A percentile compares a stretch with the other conserved stretches of the same genome.
Evolutionary conservation across 2,888 invertebrate species (phyloP).

Genomic region (Platypus cylindrus): DNA sequence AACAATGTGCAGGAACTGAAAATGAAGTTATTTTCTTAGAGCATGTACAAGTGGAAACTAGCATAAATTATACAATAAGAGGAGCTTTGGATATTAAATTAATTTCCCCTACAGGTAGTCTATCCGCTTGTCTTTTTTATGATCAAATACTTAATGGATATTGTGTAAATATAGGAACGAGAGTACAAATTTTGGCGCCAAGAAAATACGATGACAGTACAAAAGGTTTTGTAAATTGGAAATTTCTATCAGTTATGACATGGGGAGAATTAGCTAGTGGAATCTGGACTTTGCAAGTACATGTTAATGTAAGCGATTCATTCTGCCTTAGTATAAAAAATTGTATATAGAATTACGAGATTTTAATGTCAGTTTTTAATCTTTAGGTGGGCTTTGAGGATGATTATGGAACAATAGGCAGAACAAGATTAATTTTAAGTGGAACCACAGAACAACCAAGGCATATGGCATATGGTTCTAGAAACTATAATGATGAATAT

Average conservation of each 20-base stretch:
- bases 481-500: conserved; percentile 42
- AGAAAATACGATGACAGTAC: conserved; percentile 57
- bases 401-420: conserved; percentile 47
- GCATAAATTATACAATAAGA: conserved; percentile 55
- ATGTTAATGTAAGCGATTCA: conserved; percentile 41
- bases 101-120: conserved; percentile 62
- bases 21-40: conserved; percentile 60
- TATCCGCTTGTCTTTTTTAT: not conserved
- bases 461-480: conserved; percentile 46
- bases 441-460: conserved; percentile 53
- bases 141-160: not conserved
- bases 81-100: conserved; percentile 66
- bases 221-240: conserved; percentile 69
- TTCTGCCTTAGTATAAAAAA: too few relatives aligned
- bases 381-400: conserved; percentile 32
- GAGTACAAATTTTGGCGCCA: conserved; percentile 54
- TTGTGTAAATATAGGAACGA: conserved; percentile 43
- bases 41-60: conserved; percentile 68
- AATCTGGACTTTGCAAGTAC: conserved; percentile 44
- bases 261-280: conserved; percentile 81
- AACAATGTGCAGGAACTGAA: conserved; percentile 40
- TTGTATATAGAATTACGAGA: too few relatives aligned
- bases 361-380: conserved; percentile 3
- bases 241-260: conserved; percentile 76
- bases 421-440: conserved; percentile 51